Conservation (phyloP, 1,140 invertebrate genomes). For the Orius insidiosus region DNA sequence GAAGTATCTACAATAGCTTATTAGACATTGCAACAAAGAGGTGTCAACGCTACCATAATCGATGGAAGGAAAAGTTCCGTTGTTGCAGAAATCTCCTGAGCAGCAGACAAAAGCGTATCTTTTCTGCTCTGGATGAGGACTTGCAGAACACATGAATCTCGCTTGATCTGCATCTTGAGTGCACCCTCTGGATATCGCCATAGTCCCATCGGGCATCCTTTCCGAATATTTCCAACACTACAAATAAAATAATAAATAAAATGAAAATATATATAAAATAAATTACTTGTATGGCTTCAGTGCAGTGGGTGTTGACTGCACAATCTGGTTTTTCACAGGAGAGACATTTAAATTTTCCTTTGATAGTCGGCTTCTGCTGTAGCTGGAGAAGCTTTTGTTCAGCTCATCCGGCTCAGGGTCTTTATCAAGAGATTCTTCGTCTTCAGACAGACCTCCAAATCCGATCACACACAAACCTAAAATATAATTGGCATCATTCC, state of each 20-base stretch:
- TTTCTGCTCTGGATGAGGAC: conserved; percentile 29
- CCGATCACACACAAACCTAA: no score
- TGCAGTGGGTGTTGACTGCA: conserved; percentile 18
- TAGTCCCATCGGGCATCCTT: conserved; percentile 42
- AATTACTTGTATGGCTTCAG: conserved; percentile 22
- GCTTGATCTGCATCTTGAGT: conserved; percentile 45
- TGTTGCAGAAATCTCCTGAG: conserved; percentile 58
- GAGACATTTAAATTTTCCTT: conserved; percentile 21
- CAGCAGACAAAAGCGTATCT: conserved; percentile 56
- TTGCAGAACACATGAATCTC: conserved; percentile 41
- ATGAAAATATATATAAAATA: neutral
- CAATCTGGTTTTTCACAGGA: conserved; percentile 25
- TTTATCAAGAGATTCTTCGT: no score
- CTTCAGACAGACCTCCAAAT: no score
- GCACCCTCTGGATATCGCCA: conserved; percentile 51
- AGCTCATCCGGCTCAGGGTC: no score
- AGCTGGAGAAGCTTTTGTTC: no score
- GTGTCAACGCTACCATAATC: conserved; percentile 20
- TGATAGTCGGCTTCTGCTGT: no score
- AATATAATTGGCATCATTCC: no score
- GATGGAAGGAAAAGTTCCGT: conserved; percentile 46
- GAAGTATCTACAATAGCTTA: conserved; percentile 13
- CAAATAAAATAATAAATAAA: conserved; percentile 12
- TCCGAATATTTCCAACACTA: conserved; percentile 65
- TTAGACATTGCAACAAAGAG: neutral